Percentiles rank a stretch among this genome's conserved stretches.
Evolutionary conservation across 1,140 invertebrate genomes (phyloP).

Genomic region (Drosophila paulistorum): DNA sequence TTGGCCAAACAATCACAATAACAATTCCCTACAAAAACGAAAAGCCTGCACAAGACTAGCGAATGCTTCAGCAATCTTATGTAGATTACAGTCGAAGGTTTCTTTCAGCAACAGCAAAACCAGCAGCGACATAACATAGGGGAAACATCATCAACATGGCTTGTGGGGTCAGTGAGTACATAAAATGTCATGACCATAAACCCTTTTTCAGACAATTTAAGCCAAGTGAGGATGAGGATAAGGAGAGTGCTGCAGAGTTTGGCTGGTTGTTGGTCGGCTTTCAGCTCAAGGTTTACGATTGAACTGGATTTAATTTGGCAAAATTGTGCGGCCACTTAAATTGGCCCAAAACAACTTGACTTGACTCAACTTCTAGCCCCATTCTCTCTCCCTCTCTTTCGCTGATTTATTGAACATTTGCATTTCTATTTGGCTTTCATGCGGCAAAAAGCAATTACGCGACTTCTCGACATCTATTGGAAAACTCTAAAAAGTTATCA

Average conservation of each 20-base stretch:
- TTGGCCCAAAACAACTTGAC: constrained; percentile 65
- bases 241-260: constrained; percentile 27
- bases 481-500: constrained; percentile 15
- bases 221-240: constrained; percentile 70
- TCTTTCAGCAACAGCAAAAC: constrained; percentile 2
- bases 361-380: constrained; percentile 24
- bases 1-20: constrained; percentile 75
- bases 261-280: not conserved
- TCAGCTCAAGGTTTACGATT: constrained; percentile 71
- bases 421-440: constrained; percentile 12
- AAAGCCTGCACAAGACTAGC: constrained; percentile 21
- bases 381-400: not conserved
- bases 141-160: constrained; percentile 33
- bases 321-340: constrained; percentile 73
- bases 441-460: constrained; percentile 60
- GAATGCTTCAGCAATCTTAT: constrained; percentile 74
- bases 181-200: constrained; percentile 78
- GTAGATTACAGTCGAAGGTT: constrained; percentile 71
- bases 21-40: constrained; percentile 32
- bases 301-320: constrained; percentile 73
- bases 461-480: constrained; percentile 43
- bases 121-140: not conserved
- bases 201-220: constrained; percentile 81
- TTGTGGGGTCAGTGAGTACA: constrained; percentile 53
- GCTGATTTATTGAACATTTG: constrained; percentile 47